Conservation (phyloP, 1,140 invertebrate genomes). For the Lasioglossum baleicum region DNA sequence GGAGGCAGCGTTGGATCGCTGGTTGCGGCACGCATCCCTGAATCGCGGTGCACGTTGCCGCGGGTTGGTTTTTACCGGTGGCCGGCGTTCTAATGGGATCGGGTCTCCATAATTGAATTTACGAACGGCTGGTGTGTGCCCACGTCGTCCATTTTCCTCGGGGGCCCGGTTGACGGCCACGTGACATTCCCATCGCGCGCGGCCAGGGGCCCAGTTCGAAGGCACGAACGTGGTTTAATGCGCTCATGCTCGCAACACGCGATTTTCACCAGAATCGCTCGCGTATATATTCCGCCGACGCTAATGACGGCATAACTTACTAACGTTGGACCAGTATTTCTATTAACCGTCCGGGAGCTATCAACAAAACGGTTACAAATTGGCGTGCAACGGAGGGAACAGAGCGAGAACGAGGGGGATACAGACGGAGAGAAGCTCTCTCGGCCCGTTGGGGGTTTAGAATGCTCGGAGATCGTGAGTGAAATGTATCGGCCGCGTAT, state of each 20-base stretch:
- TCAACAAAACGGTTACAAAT: slow-evolving; percentile 64
- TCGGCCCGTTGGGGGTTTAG: background rate
- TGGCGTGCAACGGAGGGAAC: slow-evolving; percentile 14
- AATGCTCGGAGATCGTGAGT: background rate
- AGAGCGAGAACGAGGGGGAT: background rate
- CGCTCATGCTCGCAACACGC: slow-evolving; percentile 1
- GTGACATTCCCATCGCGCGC: slow-evolving; percentile 47
- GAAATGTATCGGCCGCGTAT: slow-evolving; percentile 16
- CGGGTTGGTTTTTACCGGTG: slow-evolving; percentile 40
- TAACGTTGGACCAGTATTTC: slow-evolving; percentile 43
- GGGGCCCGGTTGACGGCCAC: slow-evolving; percentile 32
- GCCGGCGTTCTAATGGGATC: slow-evolving; percentile 48
- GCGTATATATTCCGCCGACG: slow-evolving; percentile 48
- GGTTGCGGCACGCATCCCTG: slow-evolving; percentile 38
- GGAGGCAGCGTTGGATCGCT: slow-evolving; percentile 11
- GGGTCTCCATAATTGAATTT: slow-evolving; percentile 57
- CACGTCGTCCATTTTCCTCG: slow-evolving; percentile 38
- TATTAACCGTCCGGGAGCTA: slow-evolving; percentile 44
- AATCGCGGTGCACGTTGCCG: background rate
- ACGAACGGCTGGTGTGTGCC: slow-evolving; percentile 40
- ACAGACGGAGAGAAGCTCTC: too few species aligned
- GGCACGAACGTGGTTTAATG: slow-evolving; percentile 40
- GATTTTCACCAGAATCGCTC: background rate
- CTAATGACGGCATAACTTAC: slow-evolving; percentile 62
- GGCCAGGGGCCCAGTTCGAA: background rate